Percentiles rank a stretch among this genome's conserved stretches.
Conservation (phyloP, 2,797 vertebrate species). For the Coranthus polyacanthus region DNA sequence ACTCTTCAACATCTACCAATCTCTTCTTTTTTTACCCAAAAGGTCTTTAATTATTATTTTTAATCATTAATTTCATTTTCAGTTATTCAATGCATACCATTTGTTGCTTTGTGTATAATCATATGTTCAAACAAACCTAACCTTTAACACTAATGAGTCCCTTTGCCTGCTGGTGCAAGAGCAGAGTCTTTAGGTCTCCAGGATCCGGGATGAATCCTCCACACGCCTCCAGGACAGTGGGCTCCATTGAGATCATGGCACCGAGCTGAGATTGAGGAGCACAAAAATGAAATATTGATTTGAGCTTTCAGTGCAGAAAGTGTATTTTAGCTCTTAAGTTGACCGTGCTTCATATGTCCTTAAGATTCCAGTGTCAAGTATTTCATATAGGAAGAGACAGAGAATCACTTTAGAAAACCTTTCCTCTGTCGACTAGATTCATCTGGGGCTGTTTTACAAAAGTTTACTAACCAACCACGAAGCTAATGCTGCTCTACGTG, state of each 20-base stretch:
- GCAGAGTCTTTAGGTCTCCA: conserved; percentile 75
- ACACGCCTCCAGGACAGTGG: conserved; percentile 75
- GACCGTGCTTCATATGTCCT: too few relatives aligned
- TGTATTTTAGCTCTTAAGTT: not conserved
- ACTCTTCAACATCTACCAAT: too few relatives aligned
- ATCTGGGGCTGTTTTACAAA: not conserved
- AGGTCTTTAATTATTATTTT: not conserved
- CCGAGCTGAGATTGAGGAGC: conserved; percentile 71
- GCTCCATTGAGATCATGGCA: conserved; percentile 76
- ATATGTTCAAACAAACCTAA: conserved; percentile 33
- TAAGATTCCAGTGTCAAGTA: too few relatives aligned
- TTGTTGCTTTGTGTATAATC: not conserved
- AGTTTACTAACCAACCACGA: too few relatives aligned
- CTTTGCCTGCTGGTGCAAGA: conserved; percentile 79
- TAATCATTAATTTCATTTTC: not conserved
- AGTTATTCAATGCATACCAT: too few relatives aligned
- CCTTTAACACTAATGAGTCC: conserved; percentile 79
- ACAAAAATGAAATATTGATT: conserved; percentile 12
- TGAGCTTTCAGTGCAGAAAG: not conserved
- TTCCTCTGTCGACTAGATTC: not conserved
- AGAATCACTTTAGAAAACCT: too few relatives aligned
- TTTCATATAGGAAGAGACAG: too few relatives aligned
- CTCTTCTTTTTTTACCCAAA: too few relatives aligned
- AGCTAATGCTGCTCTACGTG: not conserved
- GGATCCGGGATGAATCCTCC: conserved; percentile 77